A percentile compares a stretch with the other conserved stretches of the same genome.
Evolutionary conservation across 2,113 vertebrate species (phyloP).

Genomic region (Sakesphorus luctuosus): DNA sequence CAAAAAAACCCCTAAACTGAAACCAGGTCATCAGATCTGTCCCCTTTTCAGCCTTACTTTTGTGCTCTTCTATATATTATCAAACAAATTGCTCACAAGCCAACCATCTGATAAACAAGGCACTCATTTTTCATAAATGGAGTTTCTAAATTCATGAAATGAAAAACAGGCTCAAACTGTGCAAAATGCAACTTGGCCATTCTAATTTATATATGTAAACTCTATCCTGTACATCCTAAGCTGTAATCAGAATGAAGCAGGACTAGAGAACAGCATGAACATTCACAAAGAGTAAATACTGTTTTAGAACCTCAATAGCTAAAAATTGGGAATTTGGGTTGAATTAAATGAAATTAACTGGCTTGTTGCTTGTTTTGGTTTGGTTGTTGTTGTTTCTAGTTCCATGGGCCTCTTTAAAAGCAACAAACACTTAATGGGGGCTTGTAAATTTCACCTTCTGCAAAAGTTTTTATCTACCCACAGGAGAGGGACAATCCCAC

Average conservation of each 20-base stretch:
- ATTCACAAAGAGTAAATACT: not conserved
- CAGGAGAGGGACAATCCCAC: not conserved
- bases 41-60: not conserved
- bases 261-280: not conserved
- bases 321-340: not conserved
- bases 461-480: not conserved
- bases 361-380: not conserved
- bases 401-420: not conserved
- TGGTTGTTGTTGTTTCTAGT: not conserved
- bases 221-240: not conserved
- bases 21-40: constrained; percentile 9
- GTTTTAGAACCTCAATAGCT: not conserved
- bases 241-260: not conserved
- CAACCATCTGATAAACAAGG: not conserved
- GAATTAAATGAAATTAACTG: not conserved
- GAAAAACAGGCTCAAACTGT: not conserved
- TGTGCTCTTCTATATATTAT: not conserved
- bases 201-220: not conserved
- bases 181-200: not conserved
- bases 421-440: not conserved
- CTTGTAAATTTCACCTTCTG: not conserved
- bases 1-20: not conserved
- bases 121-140: not conserved
- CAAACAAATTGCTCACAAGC: not conserved
- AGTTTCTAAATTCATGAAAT: not conserved